Conservation (phyloP, 2,113 vertebrate genomes). For the Telmatochromis sp. region DNA sequence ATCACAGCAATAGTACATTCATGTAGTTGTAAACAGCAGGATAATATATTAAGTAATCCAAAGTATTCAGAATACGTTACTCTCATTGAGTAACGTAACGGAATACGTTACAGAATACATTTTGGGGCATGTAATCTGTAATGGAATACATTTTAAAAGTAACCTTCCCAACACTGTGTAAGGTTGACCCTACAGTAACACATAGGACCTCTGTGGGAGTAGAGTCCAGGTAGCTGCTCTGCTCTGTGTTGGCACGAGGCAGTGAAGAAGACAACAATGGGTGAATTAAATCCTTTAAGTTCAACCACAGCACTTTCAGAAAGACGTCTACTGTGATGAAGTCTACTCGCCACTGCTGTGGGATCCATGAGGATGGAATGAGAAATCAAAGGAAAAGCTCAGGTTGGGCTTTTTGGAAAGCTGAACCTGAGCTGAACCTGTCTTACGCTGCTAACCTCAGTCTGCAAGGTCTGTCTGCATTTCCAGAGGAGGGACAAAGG, state of each 20-base stretch:
- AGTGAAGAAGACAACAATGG: neutral
- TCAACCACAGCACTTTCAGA: neutral
- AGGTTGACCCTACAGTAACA: fast-evolving
- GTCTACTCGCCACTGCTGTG: neutral
- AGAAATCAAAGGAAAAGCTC: neutral
- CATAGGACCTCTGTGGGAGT: neutral
- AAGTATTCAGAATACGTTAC: too few relatives aligned
- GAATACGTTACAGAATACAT: too few relatives aligned
- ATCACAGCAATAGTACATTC: too few relatives aligned
- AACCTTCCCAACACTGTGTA: neutral
- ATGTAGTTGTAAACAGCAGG: too few relatives aligned
- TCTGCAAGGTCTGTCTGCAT: neutral
- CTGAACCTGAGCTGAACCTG: neutral
- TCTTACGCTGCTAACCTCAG: neutral
- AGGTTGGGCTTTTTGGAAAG: neutral
- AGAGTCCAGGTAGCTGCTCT: neutral
- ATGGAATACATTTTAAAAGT: too few relatives aligned
- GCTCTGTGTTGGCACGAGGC: neutral
- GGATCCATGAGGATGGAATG: neutral
- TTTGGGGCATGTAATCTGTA: too few relatives aligned
- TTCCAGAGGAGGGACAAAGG: neutral
- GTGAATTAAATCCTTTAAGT: neutral
- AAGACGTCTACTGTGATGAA: neutral
- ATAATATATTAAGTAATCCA: too few relatives aligned
- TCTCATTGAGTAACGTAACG: too few relatives aligned